Base-by-base conservation (phyloP, 2,888 invertebrate species). In the Himalopsyche tibetana region DNA sequence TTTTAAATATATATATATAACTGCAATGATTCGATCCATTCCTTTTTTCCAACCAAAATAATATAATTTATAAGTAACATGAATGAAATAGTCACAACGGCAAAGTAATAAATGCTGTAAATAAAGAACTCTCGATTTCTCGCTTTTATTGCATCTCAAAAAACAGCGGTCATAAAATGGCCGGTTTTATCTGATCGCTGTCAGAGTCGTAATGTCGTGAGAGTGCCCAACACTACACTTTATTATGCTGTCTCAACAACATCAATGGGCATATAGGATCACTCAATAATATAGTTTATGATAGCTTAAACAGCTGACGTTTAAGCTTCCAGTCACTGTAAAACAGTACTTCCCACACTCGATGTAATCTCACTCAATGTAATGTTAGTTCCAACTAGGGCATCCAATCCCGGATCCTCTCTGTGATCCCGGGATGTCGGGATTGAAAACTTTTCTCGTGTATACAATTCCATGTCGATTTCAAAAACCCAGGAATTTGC, bases 221-320 rank as follows among this genome's bases (percentile, higher is more conserved):
- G 63, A 19, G 63, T 19, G 63, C 63, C 63, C 63, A 63, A 8
- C 63, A 63, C 63, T 63, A 63, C 28, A 63, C 63, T 63, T 63
- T 63, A 63, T 63, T 63, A 15, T 19, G n/a, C 9, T 19, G 19
- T 63, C 19, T 63, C 19, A 6, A 63, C 63, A 63, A 63, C 63
- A 63, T 63, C 63, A 63, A 63, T 63, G 28, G 63, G 19, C 63
- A 63, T n/a, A 63, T 63, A 19, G 63, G 19, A 63, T 63, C 63
- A 19, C 63, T 63, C 28, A 2, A 63, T 8, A 19, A 63, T 19
- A 63, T 63, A 6, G 8, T 63, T 63, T 63, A 63, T 63, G 28
- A 11, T 28, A 11, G 28, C 19, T 63, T 63, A 5, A 63, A 19
- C 63, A 28, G 28, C 63, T 63, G 63, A 19, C 19, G 63, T 63